Percentiles rank a stretch among this genome's conserved stretches.
phyloP scores from a whole-genome alignment of 2,113 vertebrate species.

The Calypte anna region DNA sequence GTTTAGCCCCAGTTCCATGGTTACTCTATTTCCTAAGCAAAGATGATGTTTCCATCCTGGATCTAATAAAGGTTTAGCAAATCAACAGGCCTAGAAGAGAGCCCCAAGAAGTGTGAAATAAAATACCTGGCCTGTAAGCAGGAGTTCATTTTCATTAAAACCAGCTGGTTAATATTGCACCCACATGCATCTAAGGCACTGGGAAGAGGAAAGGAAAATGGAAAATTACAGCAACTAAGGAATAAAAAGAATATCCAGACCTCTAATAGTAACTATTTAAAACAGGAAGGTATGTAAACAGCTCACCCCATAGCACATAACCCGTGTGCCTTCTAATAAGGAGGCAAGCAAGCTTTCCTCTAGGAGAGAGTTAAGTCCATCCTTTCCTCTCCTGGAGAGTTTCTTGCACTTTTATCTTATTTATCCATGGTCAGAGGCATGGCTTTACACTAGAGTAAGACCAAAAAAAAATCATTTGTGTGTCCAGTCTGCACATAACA shows the following conservation, averaged over 20 bases:
- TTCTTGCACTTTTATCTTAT: not conserved
- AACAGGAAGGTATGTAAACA: conserved; percentile 52
- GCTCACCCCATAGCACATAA: not conserved
- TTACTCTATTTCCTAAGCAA: not conserved
- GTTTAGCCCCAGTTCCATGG: not conserved
- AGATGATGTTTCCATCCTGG: not conserved
- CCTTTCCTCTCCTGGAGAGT: not conserved
- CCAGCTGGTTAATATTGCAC: conserved; percentile 41
- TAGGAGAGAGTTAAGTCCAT: not conserved
- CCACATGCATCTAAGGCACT: conserved; percentile 3
- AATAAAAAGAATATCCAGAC: conserved; percentile 9
- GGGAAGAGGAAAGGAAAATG: not conserved
- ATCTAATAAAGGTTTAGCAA: conserved; percentile 22
- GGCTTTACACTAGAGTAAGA: not conserved
- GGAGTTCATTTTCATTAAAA: conserved; percentile 49
- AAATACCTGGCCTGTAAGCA: not conserved
- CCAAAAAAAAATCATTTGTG: not conserved
- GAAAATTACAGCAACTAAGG: not conserved
- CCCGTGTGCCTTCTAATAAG: not conserved
- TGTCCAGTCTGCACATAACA: not conserved
- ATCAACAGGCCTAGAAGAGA: not conserved
- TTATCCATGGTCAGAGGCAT: not conserved
- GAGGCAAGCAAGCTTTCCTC: not conserved
- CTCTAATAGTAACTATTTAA: conserved; percentile 17
- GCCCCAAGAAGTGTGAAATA: conserved; percentile 31